Percentiles rank a stretch among this genome's conserved stretches.
Conservation (phyloP, 2,113 vertebrate genomes). For the Vulpes lagopus region DNA sequence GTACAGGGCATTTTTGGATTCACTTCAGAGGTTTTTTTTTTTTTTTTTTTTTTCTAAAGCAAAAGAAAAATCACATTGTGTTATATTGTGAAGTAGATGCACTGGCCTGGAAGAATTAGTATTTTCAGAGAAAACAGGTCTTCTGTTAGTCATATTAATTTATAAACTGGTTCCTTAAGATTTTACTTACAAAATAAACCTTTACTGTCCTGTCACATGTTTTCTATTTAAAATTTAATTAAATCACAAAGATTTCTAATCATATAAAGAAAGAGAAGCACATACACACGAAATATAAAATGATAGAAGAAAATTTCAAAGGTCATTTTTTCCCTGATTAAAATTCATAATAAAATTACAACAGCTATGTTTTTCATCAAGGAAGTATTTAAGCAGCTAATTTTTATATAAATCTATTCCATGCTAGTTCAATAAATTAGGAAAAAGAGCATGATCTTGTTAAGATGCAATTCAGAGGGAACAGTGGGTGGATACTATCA, state of each 20-base stretch:
- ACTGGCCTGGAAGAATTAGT: constrained; percentile 55
- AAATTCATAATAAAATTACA: constrained; percentile 86
- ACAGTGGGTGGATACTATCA: constrained; percentile 88
- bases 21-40: constrained; percentile 70
- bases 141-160: constrained; percentile 79
- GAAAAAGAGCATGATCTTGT: constrained; percentile 90
- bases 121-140: constrained; percentile 78
- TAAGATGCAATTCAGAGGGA: constrained; percentile 89
- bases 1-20: constrained; percentile 56
- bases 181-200: constrained; percentile 80
- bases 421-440: constrained; percentile 88
- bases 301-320: constrained; percentile 81
- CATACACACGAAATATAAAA: constrained; percentile 67
- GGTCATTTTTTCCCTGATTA: constrained; percentile 83
- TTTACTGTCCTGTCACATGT: constrained; percentile 78
- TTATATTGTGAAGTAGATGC: constrained; percentile 72
- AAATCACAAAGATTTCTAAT: constrained; percentile 84
- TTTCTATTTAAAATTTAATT: constrained; percentile 83
- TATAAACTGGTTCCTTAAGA: constrained; percentile 77
- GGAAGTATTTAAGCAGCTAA: constrained; percentile 86
- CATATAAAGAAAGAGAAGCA: constrained; percentile 69
- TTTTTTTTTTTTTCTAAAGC: constrained; percentile 24
- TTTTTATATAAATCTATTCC: constrained; percentile 89
- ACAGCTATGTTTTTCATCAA: constrained; percentile 85
- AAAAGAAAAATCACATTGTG: constrained; percentile 68